Evolutionary conservation across 2,797 vertebrate species (phyloP), one percentile per base, ranked within the genome.

Genomic region (Xyrichtys novacula): DNA sequence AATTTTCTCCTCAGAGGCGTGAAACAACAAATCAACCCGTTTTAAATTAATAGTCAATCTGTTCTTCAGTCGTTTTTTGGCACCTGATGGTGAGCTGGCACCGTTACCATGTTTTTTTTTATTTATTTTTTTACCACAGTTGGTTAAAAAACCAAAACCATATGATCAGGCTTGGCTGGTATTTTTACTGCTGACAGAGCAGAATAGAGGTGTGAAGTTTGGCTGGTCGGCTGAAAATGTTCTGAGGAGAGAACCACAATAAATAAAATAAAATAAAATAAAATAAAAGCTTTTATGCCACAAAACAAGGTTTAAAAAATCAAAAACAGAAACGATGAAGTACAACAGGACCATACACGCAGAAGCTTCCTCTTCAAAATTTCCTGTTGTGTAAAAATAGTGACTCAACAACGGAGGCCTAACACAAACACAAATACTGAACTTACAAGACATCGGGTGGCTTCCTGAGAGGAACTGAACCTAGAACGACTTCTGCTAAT

Each of bases 71-170:
- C 0, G 0, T 17, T 54, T 75, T 59, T 38, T 74, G 68, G 52
- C 53, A 49, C n/a, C 11, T 23, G 6, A 25, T 29, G 19, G 23
- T 14, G 31, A 62, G 52, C 36, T 78, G 75, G 65, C 78, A 49
- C 23, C 11, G 7, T 0, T 0, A 11, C 47, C 42, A 38, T 38
- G 19, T 20, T 52, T 64, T 75, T 75, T 46, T 79, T 62, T 38
- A 17, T 20, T 52, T 64, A 75, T 75, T 46, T 79, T 62, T 53
- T 49, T 53, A 66, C 49, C 62, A 48, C 62, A 76, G 64, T 74
- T 44, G 60, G 74, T 46, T 32, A 7, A 56, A n/a, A 60, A 61
- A 68, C 43, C 54, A n/a, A 60, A 74, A 61, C 66, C 73, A 58
- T 60, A 61, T 65, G 77, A 62, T 53, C 44, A 44, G 32, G 39